Conservation (phyloP, 2,888 invertebrate species). For the Caenorhabditis sp. region DNA sequence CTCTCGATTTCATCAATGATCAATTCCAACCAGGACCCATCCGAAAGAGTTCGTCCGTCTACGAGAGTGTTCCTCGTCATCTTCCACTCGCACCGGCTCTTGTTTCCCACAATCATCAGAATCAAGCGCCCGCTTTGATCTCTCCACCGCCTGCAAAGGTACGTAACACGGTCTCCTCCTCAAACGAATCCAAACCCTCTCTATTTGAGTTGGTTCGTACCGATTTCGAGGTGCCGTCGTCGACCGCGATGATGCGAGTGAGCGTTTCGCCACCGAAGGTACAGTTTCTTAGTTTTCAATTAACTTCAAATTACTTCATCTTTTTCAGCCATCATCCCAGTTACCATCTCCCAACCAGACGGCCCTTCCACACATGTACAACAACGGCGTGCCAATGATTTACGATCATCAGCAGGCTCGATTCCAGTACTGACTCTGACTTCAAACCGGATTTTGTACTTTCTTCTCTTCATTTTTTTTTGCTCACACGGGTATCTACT, state of each 20-base stretch:
- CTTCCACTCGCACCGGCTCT: constrained; percentile 24
- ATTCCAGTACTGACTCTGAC: constrained; percentile 36
- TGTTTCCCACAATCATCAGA: constrained; percentile 19
- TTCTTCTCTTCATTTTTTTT: background rate
- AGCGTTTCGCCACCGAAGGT: constrained; percentile 58
- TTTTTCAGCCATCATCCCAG: constrained; percentile 51
- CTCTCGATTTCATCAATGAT: constrained; percentile 56
- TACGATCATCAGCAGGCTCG: constrained; percentile 37
- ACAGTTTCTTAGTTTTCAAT: background rate
- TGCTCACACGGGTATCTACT: constrained; percentile 12
- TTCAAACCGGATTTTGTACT: background rate
- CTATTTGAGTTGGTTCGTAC: constrained; percentile 46
- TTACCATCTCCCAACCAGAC: constrained; percentile 54
- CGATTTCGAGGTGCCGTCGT: constrained; percentile 31
- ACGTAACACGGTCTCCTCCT: constrained; percentile 4
- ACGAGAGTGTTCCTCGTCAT: constrained; percentile 27
- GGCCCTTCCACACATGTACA: constrained; percentile 43
- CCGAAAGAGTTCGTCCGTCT: constrained; percentile 60
- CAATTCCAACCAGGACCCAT: constrained; percentile 44
- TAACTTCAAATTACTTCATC: background rate
- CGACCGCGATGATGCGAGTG: constrained; percentile 48
- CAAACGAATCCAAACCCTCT: background rate
- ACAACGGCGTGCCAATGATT: constrained; percentile 50
- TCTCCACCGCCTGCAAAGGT: constrained; percentile 62
- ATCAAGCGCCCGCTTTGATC: constrained; percentile 41